Evolutionary conservation across 2,113 vertebrate species (phyloP), one percentile per base, ranked within the genome.

Genomic region (Urocitellus parryii): DNA sequence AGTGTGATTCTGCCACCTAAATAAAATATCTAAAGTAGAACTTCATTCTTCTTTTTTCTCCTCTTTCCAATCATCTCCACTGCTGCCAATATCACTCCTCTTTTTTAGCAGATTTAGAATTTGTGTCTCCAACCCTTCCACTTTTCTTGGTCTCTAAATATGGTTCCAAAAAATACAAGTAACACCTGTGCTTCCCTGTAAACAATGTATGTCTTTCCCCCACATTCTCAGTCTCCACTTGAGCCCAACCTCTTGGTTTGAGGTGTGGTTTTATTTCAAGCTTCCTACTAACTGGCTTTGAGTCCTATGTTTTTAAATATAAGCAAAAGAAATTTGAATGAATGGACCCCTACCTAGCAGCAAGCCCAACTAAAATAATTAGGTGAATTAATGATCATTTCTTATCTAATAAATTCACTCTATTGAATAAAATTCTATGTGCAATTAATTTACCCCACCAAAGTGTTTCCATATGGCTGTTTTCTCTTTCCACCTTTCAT

Each of bases 311-410:
- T 96, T 77, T 45, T 53, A 81, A 82, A 86, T 58, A 27, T 5
- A 87, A 82, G 34, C 34, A 91, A 80, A 12, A 17, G 20, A 76
- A 76, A 45, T 78, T 86, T 88, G 5, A 72, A 90, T 86, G 61
- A 80, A 88, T 74, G n/a, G 94, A 88, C 0, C 13, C 32, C 51
- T 25, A 84, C 32, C 51, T 25, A 84, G 42, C 37, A 93, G n/a
- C 82, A 63, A 97, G 86, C 91, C 17, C 0, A 56, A n/a, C 34
- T 22, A 5, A 48, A 83, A 58, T 0, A 0, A 6, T 10, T 58
- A 90, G 76, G 20, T 92, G 20, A 22, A 93, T 77, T 77, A 74
- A 89, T 20, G 70, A 73, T 42, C 37, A 88, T 91, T 96, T 94
- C 51, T 92, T 96, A 42, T 27, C 25, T 3, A 0, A 61, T 72